These are phyloP conservation scores for Crioceris asparagi DNA, from an alignment of 2,888 invertebrate species.

Conservation along the genomic window DNA sequence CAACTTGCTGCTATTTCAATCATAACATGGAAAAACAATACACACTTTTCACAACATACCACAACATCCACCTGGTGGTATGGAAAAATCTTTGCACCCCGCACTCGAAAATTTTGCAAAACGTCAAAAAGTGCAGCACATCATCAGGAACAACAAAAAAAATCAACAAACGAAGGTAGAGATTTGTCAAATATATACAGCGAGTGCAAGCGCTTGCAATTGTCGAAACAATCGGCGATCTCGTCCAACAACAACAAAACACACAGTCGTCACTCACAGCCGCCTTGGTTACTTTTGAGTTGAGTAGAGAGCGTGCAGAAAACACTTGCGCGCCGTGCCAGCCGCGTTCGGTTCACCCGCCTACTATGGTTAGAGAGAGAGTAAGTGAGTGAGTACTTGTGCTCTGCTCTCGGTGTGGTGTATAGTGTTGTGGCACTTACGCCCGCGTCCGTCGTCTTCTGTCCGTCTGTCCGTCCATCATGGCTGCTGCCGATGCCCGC, in stretches of 20 bases:
- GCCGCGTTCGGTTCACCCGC: constrained; percentile 34
- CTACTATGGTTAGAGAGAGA: constrained; percentile 36
- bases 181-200: constrained; percentile 17
- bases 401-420: too few relatives aligned
- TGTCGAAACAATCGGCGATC: constrained; percentile 33
- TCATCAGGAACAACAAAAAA: constrained; percentile 15
- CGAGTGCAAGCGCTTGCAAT: constrained; percentile 32
- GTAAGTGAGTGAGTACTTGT: too few relatives aligned
- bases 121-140: neutral
- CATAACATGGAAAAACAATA: too few relatives aligned
- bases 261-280: constrained; percentile 24
- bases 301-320: constrained; percentile 34
- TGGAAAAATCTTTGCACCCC: neutral
- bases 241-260: too few relatives aligned
- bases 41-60: too few relatives aligned
- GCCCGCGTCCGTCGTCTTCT: too few relatives aligned
- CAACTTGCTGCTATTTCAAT: too few relatives aligned
- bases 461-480: constrained; percentile 31
- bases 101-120: neutral
- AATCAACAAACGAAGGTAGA: constrained; percentile 1
- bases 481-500: constrained; percentile 28
- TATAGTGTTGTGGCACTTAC: constrained; percentile 29
- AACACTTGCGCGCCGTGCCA: constrained; percentile 37
- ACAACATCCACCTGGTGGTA: neutral
- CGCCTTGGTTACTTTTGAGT: constrained; percentile 30